Evolutionary conservation across 23 tunicate genomes (phyloP).

Genomic region (Phallusia fumigata): DNA sequence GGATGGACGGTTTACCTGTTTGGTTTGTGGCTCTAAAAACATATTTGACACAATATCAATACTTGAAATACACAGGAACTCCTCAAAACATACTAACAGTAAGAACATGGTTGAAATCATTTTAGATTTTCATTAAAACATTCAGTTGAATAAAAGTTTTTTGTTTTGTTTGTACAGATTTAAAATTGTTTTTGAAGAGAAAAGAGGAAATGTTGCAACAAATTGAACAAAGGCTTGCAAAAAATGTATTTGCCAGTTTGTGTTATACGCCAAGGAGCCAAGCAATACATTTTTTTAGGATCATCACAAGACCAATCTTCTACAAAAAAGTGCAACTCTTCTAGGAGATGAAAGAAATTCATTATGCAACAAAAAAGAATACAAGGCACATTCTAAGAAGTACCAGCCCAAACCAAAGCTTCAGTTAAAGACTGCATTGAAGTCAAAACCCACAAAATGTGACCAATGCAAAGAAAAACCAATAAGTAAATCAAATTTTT

Average conservation of each 20-base stretch:
- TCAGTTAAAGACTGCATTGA: background rate
- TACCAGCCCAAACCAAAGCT: background rate
- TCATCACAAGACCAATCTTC: background rate
- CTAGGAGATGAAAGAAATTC: background rate
- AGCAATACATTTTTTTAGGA: background rate
- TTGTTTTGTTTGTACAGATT: background rate
- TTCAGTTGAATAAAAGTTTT: too few species aligned
- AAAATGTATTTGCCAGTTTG: background rate
- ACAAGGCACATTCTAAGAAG: background rate
- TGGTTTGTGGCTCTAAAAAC: background rate
- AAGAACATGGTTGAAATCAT: background rate
- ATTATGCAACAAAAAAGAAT: background rate
- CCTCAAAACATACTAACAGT: constrained; percentile 3
- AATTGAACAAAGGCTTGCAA: background rate
- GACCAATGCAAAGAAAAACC: too few species aligned
- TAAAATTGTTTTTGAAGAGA: background rate
- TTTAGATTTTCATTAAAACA: too few species aligned
- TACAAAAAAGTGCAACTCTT: background rate
- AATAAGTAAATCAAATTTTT: too few species aligned
- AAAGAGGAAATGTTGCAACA: background rate
- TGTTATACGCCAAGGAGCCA: background rate
- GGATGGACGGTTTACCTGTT: constrained; percentile 22
- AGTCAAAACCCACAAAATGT: too few species aligned
- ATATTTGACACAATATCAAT: constrained; percentile 13
- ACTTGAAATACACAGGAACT: background rate